Conservation (phyloP, 2,113 vertebrate genomes). For the Thunnus thynnus region DNA sequence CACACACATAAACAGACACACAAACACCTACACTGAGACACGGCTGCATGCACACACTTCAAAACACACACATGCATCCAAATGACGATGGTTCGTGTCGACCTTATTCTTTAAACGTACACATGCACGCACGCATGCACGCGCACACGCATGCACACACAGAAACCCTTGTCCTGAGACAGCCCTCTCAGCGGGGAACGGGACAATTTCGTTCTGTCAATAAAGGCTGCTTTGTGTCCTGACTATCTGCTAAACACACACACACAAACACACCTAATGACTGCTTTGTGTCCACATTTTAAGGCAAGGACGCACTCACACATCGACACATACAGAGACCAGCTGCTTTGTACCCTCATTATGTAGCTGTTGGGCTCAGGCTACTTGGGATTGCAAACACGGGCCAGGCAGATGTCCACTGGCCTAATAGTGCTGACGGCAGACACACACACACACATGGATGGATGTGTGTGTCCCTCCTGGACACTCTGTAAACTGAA, state of each 20-base stretch:
- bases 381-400: constrained; percentile 82
- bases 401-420: constrained; percentile 74
- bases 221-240: constrained; percentile 78
- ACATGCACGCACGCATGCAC: constrained; percentile 7
- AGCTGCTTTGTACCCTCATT: constrained; percentile 81
- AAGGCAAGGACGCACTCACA: constrained; percentile 45
- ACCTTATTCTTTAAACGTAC: constrained; percentile 10
- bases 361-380: constrained; percentile 68
- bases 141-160: constrained; percentile 10
- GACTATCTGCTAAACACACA: constrained; percentile 62
- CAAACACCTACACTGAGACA: not conserved
- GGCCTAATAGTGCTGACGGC: constrained; percentile 52
- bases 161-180: constrained; percentile 47
- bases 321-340: constrained; percentile 43
- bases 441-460: not conserved
- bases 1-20: not conserved
- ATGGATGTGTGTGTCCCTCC: not conserved
- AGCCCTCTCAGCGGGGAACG: constrained; percentile 63
- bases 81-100: constrained; percentile 4
- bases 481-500: constrained; percentile 21
- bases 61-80: constrained; percentile 29
- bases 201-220: constrained; percentile 64
- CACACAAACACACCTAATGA: constrained; percentile 59
- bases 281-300: constrained; percentile 73
- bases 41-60: not conserved